Evolutionary conservation across 2,797 vertebrate species (phyloP).

Genomic region (Scarus forsteni): DNA sequence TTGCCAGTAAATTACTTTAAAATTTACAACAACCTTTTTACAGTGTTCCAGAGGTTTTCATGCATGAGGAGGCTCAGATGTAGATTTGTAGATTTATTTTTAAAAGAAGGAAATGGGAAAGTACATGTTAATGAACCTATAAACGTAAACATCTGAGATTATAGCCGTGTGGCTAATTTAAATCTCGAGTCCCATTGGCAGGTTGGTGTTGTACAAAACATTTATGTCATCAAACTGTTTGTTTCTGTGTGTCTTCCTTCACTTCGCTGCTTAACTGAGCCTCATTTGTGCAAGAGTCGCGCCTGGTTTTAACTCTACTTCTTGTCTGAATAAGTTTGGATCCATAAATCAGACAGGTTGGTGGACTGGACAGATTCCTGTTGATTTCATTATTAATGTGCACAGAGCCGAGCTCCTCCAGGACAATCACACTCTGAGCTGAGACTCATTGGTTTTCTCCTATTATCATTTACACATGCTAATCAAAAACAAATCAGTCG

Average conservation of each 20-base stretch:
- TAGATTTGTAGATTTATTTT: no score
- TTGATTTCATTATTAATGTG: slow-evolving; percentile 22
- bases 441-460: slow-evolving; percentile 63
- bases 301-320: not conserved
- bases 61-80: no score
- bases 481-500: slow-evolving; percentile 65
- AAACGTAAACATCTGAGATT: no score
- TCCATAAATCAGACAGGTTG: slow-evolving; percentile 26
- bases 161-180: no score
- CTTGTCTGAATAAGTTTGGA: not conserved
- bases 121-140: no score
- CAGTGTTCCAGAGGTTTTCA: no score
- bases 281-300: not conserved
- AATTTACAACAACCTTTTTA: no score
- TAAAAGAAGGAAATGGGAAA: no score
- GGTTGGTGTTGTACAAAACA: no score
- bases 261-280: not conserved
- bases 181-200: no score
- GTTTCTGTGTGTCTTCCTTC: no score
- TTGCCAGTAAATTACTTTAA: not conserved
- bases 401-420: slow-evolving; percentile 27
- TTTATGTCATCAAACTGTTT: no score
- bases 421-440: slow-evolving; percentile 24
- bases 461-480: slow-evolving; percentile 51
- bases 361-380: slow-evolving; percentile 2